Conservation (phyloP, 2,888 invertebrate genomes). For the Cyrtodaria siliqua region DNA sequence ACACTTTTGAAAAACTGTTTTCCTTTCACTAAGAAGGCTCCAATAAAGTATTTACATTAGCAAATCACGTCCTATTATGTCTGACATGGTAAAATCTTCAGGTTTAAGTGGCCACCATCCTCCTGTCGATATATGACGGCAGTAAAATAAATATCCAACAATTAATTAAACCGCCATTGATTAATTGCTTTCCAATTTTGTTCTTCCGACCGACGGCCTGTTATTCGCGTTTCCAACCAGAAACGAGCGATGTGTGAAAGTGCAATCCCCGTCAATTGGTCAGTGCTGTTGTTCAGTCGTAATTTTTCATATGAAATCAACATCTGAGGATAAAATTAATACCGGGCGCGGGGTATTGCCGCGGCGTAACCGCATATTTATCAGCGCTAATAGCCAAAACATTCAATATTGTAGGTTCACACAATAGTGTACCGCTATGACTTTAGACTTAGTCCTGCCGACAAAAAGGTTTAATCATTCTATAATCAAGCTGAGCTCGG, state of each 20-base stretch:
- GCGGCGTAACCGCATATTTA: constrained; percentile 27
- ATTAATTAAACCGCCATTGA: constrained; percentile 64
- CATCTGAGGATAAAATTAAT: constrained; percentile 31
- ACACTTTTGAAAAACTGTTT: no score
- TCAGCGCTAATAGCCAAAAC: constrained; percentile 36
- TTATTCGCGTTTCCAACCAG: constrained; percentile 18
- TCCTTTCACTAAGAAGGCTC: no score
- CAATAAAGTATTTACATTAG: no score
- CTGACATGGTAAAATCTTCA: constrained; percentile 28
- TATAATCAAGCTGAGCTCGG: constrained; percentile 50
- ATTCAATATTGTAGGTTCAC: constrained; percentile 19
- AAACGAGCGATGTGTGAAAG: constrained; percentile 9
- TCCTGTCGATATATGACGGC: constrained; percentile 56
- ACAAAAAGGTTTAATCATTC: constrained; percentile 48
- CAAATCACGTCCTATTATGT: no score
- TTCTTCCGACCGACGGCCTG: constrained; percentile 28
- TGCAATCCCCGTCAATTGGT: constrained; percentile 19
- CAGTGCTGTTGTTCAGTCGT: constrained; percentile 9
- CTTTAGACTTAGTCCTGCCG: constrained; percentile 6
- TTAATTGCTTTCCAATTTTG: constrained; percentile 57
- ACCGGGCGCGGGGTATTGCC: not conserved
- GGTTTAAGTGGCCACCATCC: constrained; percentile 53
- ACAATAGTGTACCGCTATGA: constrained; percentile 10
- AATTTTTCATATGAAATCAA: constrained; percentile 37
- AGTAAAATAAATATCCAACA: constrained; percentile 61